These are phyloP conservation scores for Zaprionus lineosus DNA, from an alignment of 2,888 invertebrate genomes.

Conservation along the genomic window DNA sequence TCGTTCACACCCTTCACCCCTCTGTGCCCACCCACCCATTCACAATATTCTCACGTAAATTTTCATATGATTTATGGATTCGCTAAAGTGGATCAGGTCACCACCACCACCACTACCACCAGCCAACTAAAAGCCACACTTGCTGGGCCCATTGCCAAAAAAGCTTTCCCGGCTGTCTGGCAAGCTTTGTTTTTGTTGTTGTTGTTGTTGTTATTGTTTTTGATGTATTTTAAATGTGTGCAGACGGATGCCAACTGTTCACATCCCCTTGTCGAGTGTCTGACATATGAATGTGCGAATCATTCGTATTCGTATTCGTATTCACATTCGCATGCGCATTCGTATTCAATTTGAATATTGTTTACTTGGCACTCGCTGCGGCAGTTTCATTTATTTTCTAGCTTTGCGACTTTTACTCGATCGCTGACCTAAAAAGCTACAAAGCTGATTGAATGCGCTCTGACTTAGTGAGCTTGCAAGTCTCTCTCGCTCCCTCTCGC, in stretches of 20 bases:
- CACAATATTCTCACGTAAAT: conserved; percentile 67
- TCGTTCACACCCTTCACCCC: too few relatives aligned
- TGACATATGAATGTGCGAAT: conserved; percentile 21
- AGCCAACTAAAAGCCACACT: conserved; percentile 27
- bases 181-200: conserved; percentile 34
- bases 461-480: conserved; percentile 16
- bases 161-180: conserved; percentile 55
- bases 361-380: conserved; percentile 60
- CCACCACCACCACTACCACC: conserved; percentile 15
- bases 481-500: conserved; percentile 23
- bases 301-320: conserved; percentile 30
- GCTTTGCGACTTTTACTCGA: conserved; percentile 70
- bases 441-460: conserved; percentile 68
- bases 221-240: too few relatives aligned
- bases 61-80: conserved; percentile 70
- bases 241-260: conserved; percentile 49
- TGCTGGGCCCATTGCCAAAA: conserved; percentile 54
- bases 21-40: too few relatives aligned
- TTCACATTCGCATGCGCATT: conserved; percentile 36
- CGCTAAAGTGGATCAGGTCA: conserved; percentile 67
- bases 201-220: neutral
- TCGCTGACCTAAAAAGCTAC: conserved; percentile 71
- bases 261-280: conserved; percentile 32
- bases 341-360: conserved; percentile 66
- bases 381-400: conserved; percentile 58